Evolutionary conservation across 2,113 vertebrate species (phyloP), one percentile per base, ranked within the genome.

Genomic region (Coregonus clupeaformis): DNA sequence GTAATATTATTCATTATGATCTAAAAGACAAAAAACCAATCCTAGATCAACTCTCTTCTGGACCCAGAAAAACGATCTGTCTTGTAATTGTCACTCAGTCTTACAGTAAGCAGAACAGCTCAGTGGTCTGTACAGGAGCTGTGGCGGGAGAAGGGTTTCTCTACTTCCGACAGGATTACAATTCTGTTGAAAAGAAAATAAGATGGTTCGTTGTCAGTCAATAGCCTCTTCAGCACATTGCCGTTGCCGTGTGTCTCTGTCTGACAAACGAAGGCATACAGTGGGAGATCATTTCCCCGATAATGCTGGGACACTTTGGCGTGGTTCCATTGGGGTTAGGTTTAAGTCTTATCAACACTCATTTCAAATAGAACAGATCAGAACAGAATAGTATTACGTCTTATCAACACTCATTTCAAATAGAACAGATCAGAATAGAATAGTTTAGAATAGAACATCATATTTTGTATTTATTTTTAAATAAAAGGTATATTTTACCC

Each of bases 161-260:
- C 81, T 87, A 86, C 89, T 90, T 87, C 88, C 75, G 70, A 74
- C 68, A 32, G 83, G 89, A 90, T 91, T 88, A 88, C 77, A 84
- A 80, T 86, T 81, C 71, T 78, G 78, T 81, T 87, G 83, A 84
- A 89, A 86, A 86, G 85, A 82, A 30, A 32, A 69, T 79, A 84
- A 87, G 68, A 78, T 68, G 24, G 74, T 85, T 89, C 84, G 90
- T 92, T 89, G 85, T 82, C 84, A 82, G 73, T 83, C 78, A 83
- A 57, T 79, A 68, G 84, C 75, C 73, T 82, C 74, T 77, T 79
- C 84, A 69, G 79, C 77, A 74, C 49, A 80, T 70, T 78, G 77
- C 81, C 83, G 16, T 52, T 52, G 49, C 12, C 14, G 73, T 69
- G 59, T 42, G 69, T 80, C 59, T 76, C 67, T 2, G 25, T 68